Base-by-base conservation (phyloP, 2,797 vertebrate genomes). In the Siniperca undulata region DNA sequence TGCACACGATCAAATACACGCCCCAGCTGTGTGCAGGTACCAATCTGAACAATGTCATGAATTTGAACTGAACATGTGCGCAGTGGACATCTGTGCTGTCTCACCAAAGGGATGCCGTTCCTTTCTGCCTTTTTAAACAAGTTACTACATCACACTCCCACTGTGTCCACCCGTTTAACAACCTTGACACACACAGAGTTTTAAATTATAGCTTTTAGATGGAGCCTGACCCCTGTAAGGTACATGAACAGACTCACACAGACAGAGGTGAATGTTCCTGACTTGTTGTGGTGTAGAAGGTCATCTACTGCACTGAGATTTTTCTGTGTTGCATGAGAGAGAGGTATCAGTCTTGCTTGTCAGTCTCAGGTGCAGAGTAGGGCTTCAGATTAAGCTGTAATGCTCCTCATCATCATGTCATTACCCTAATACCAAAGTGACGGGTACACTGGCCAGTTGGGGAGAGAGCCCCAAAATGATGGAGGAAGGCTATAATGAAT, bases 331-430 rank as follows among this genome's bases (percentile, higher is more conserved):
- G 10, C 34, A 0, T 50, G 58, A 56, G 34, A 50, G 64, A 44
- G 75, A 80, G 74, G 65, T 19, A 79, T 86, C 55, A n/a, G 70
- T 77, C 86, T 55, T 24, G 56, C 82, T 73, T 4, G 24, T 77
- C 70, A 70, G 85, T 73, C 84, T 88, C 84, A 86, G 84, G 77
- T 90, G 87, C 80, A 82, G 58, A 0, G 16, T 9, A 19, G 8
- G 71, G 69, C 55, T 74, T 89, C 79, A 77, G 86, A 89, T 88
- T 56, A 80, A 62, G 27, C 59, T 52, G 42, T 70, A 80, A 88
- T 76, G 74, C 75, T 77, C 27, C 61, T 50, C 56, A 80, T 86
- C 78, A 72, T 67, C 48, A 36, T 71, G 82, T 78, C 71, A 81
- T 90, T 71, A 73, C 64, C 64, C 20, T 52, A 60, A 81, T 56